A percentile compares a stretch with the other conserved stretches of the same genome.
phyloP scores from a whole-genome alignment of 1,140 invertebrate genomes.

The Heliconius himera region DNA sequence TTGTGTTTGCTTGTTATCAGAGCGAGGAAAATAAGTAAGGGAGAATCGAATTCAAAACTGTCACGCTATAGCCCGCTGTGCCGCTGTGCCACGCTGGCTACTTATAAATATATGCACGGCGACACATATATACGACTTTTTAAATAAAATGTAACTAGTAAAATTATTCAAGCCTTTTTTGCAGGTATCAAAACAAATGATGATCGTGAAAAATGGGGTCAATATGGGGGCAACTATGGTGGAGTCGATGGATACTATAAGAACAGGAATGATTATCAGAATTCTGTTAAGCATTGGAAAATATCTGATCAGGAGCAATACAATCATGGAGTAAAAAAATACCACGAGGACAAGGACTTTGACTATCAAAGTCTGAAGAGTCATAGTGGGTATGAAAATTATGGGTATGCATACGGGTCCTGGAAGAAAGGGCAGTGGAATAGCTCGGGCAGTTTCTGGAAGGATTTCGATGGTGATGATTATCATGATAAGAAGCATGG shows the following conservation, averaged over 20 bases:
- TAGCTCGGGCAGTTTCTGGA: constrained; percentile 47
- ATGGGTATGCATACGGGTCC: constrained; percentile 58
- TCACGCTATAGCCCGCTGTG: background rate
- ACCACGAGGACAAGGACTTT: constrained; percentile 53
- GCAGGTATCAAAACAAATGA: constrained; percentile 59
- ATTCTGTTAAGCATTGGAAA: constrained; percentile 66
- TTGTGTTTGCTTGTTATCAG: too few relatives aligned
- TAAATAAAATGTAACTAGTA: constrained; percentile 5
- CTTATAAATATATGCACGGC: too few relatives aligned
- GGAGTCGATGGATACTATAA: constrained; percentile 66
- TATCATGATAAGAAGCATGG: constrained; percentile 21
- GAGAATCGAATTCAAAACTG: background rate
- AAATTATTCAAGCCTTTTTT: background rate
- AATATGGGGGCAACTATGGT: constrained; percentile 71
- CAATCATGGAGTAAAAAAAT: constrained; percentile 51
- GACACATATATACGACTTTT: too few relatives aligned
- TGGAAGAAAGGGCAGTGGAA: constrained; percentile 60
- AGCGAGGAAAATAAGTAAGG: too few relatives aligned
- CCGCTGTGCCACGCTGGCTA: too few relatives aligned
- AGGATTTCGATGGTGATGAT: constrained; percentile 24
- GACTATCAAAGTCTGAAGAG: constrained; percentile 64
- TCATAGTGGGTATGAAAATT: constrained; percentile 42
- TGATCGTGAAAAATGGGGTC: constrained; percentile 64
- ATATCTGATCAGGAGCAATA: constrained; percentile 43
- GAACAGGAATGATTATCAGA: constrained; percentile 65